Base-by-base conservation (phyloP, 2,888 invertebrate genomes). In the Himalopsyche tibetana region DNA sequence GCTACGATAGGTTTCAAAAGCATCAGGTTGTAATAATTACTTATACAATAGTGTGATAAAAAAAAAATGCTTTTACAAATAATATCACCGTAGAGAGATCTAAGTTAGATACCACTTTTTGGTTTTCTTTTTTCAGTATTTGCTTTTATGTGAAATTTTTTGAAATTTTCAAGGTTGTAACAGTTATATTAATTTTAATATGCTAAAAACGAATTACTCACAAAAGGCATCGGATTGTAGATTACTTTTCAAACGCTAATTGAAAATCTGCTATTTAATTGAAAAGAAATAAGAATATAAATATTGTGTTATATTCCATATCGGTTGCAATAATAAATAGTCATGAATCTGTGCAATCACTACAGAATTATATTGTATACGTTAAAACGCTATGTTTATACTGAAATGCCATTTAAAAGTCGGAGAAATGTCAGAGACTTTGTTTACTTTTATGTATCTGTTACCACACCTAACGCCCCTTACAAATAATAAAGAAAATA, bases 71-170 rank as follows among this genome's bases (percentile, higher is more conserved):
- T 63, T 63, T 63, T 63, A 63, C 63, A 63, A 19, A 63, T 63
- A 63, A 63, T 63, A 63, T 63, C 63, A 63, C 63, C 3, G 19
- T 63, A 63, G 63, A 63, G 11, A 63, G 63, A 19, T 63, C 28
- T 63, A 63, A 19, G 19, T 63, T 19, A 63, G 63, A 63, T 63
- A 63, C 63, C 63, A 63, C 63, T 19, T 63, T 63, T 19, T 63
- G 63, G 63, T 63, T 63, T 63, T 63, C 63, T 63, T 63, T 45
- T 63, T 63, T 63, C 63, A 63, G 63, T 63, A 63, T 63, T 63
- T 19, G 63, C 63, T 63, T 63, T 63, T 63, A 63, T 63, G 63
- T 63, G 19, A 63, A 63, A 63, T 63, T 63, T 56, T 63, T 19
- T 63, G 51, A 63, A 63, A 63, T 63, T 63, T 63, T 5, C 63